phyloP scores from a whole-genome alignment of 1,140 invertebrate species.

The Calliphora vicina region DNA sequence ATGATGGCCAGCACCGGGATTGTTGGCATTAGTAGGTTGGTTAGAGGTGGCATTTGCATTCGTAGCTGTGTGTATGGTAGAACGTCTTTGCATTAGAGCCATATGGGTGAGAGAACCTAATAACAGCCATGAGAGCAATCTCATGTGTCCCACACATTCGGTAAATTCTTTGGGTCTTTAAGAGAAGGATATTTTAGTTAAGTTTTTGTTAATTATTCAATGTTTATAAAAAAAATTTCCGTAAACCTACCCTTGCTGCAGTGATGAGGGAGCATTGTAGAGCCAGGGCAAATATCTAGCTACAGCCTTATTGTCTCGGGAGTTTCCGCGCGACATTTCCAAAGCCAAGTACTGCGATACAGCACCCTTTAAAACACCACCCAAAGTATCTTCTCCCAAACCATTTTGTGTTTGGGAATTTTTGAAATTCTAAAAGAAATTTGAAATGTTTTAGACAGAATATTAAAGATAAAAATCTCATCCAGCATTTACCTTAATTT shows the following conservation, averaged over 20 bases:
- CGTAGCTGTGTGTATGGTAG: constrained; percentile 44
- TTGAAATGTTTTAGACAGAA: neutral
- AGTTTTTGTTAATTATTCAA: neutral
- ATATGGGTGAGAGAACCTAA: constrained; percentile 92
- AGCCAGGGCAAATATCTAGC: constrained; percentile 91
- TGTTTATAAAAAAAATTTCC: no score
- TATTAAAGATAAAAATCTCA: neutral
- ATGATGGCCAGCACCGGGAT: constrained; percentile 27
- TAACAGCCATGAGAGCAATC: constrained; percentile 94
- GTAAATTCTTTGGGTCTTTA: constrained; percentile 89
- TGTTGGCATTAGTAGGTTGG: constrained; percentile 9
- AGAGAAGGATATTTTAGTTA: constrained; percentile 41
- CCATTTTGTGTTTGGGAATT: constrained; percentile 77
- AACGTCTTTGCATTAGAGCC: constrained; percentile 63
- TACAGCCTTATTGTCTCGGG: constrained; percentile 84
- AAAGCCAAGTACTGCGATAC: constrained; percentile 94
- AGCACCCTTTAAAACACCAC: constrained; percentile 93
- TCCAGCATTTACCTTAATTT: constrained; percentile 96
- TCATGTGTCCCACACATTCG: constrained; percentile 94
- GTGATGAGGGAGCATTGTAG: constrained; percentile 81
- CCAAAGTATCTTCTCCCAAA: constrained; percentile 94
- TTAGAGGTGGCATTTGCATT: constrained; percentile 40
- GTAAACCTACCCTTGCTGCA: constrained; percentile 76
- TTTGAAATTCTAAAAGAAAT: constrained; percentile 74
- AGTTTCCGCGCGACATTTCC: constrained; percentile 89